Evolutionary conservation across 2,797 vertebrate genomes (phyloP).

Genomic region (Tapirus indicus): DNA sequence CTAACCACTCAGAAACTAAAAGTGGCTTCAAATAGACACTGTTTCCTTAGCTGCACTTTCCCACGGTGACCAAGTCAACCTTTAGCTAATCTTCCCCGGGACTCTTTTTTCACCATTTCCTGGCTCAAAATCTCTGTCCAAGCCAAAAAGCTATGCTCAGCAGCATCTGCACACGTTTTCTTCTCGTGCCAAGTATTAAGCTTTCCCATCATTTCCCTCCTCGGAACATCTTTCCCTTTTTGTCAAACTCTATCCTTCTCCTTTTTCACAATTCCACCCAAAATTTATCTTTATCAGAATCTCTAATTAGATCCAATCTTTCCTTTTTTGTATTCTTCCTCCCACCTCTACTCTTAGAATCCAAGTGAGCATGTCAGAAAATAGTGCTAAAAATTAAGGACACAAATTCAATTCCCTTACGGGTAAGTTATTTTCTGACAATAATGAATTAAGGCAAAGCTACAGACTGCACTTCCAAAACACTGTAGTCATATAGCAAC

Average conservation of each 20-base stretch:
- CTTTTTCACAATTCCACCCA: not conserved
- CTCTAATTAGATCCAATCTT: not conserved
- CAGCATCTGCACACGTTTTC: not conserved
- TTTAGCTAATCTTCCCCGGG: not conserved
- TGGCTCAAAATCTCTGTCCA: not conserved
- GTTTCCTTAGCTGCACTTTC: not conserved
- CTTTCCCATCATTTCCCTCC: not conserved
- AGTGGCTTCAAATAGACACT: not conserved
- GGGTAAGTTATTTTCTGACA: not conserved
- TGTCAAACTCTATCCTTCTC: not conserved
- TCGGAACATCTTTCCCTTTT: not conserved
- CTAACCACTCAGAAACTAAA: not conserved
- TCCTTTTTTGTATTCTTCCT: not conserved
- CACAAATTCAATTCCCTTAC: not conserved
- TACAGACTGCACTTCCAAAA: not conserved
- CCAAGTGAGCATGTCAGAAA: not conserved
- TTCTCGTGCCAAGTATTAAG: rapidly evolving
- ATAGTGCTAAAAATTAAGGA: not conserved
- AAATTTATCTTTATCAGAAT: not conserved
- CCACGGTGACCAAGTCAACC: not conserved
- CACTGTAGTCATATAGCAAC: not conserved
- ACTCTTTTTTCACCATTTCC: not conserved
- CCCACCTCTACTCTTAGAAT: not conserved
- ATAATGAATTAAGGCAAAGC: not conserved
- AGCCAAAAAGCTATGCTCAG: not conserved